Conservation (phyloP, 2,888 invertebrate species). For the Eupeodes latifasciatus region DNA sequence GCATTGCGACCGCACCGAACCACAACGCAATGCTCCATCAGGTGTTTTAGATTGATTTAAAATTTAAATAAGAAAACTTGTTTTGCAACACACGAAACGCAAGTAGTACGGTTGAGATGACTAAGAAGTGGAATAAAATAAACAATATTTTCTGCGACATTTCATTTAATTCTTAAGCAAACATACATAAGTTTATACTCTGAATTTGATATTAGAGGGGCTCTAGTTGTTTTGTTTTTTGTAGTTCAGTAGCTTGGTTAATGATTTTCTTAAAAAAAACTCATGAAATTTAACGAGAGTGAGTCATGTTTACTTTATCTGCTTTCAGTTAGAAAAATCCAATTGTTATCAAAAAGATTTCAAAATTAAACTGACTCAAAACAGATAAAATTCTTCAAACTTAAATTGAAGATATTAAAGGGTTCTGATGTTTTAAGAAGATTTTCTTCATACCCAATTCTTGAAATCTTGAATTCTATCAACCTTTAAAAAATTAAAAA, state of each 20-base stretch:
- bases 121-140: not conserved
- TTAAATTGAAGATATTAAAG: no score
- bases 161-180: not conserved
- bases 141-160: not conserved
- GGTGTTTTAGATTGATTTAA: not conserved
- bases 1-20: not conserved
- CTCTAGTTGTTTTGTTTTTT: not conserved
- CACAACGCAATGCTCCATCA: not conserved
- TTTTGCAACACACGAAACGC: not conserved
- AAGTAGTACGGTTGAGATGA: not conserved
- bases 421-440: no score
- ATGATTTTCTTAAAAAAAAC: not conserved
- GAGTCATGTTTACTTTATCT: slow-evolving; percentile 3
- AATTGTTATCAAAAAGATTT: no score
- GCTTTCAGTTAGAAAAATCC: not conserved
- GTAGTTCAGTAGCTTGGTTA: not conserved
- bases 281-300: not conserved
- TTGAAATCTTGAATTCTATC: no score
- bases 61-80: not conserved
- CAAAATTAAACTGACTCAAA: no score
- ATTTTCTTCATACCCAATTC: no score
- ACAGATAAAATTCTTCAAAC: no score
- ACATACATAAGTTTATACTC: not conserved
- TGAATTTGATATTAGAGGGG: not conserved
- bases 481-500: no score